Conservation (phyloP, 2,797 vertebrate species). For the Phyllotis vaccarum region DNA sequence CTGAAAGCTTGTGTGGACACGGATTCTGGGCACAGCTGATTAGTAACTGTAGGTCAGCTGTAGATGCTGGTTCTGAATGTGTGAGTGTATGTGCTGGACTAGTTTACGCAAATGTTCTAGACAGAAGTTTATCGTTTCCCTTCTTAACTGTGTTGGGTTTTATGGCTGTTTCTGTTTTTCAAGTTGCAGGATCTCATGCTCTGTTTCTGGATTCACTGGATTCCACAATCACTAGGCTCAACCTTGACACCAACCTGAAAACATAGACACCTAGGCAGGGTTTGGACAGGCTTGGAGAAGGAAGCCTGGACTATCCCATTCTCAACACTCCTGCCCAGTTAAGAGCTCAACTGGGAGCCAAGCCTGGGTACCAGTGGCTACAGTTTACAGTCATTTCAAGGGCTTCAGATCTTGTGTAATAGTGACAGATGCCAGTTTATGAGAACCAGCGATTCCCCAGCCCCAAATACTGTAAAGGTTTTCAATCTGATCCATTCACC, state of each 20-base stretch:
- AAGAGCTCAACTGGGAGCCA: neutral
- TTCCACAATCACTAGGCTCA: neutral
- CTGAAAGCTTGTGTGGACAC: fast-evolving
- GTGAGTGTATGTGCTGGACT: fast-evolving
- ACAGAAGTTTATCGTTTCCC: neutral
- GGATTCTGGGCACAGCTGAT: fast-evolving
- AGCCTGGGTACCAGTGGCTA: neutral
- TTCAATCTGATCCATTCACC: neutral
- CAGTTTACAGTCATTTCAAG: too few relatives aligned
- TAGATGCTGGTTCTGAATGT: fast-evolving
- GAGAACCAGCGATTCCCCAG: too few relatives aligned
- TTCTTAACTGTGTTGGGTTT: too few relatives aligned
- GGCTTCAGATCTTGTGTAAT: too few relatives aligned
- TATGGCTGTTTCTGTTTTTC: neutral
- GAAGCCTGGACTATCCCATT: fast-evolving
- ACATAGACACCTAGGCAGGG: neutral
- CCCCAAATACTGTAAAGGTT: neutral
- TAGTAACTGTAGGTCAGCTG: fast-evolving
- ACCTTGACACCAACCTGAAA: neutral
- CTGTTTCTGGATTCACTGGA: neutral
- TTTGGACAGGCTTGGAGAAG: neutral
- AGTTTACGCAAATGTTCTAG: neutral
- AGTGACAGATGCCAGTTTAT: too few relatives aligned
- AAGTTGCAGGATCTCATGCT: neutral
- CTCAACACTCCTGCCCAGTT: neutral